These are phyloP conservation scores for Somateria mollissima DNA, from an alignment of 2,797 vertebrate species.

Conservation along the genomic window DNA sequence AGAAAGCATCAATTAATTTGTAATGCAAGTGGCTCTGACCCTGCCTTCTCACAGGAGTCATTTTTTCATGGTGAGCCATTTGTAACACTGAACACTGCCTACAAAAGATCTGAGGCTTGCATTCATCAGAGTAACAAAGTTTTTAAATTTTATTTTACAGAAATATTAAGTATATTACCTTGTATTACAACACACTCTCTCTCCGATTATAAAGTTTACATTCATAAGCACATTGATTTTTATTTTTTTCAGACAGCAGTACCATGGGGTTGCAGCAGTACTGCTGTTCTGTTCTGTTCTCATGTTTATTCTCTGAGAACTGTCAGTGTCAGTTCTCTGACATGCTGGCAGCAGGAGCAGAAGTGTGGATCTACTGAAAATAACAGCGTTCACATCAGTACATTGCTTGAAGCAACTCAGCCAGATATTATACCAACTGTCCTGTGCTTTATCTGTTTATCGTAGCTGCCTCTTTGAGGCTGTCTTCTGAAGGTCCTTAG, in stretches of 20 bases:
- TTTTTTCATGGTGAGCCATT: not conserved
- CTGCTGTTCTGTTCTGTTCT: not conserved
- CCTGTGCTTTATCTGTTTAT: conserved; percentile 28
- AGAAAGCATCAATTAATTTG: not conserved
- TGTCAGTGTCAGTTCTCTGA: not conserved
- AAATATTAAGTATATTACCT: not conserved
- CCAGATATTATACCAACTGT: not conserved
- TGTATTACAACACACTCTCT: not conserved
- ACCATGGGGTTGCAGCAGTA: not conserved
- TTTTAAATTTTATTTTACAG: not conserved
- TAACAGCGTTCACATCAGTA: not conserved
- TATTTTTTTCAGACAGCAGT: not conserved
- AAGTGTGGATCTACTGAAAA: not conserved
- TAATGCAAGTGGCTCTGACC: not conserved
- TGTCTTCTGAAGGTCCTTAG: conserved; percentile 28
- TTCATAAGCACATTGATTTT: not conserved
- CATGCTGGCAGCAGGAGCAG: not conserved
- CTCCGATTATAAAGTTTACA: not conserved
- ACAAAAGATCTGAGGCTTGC: not conserved
- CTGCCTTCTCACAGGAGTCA: not conserved
- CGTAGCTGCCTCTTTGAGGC: conserved; percentile 23
- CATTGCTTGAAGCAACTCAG: conserved; percentile 7
- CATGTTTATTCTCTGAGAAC: not conserved
- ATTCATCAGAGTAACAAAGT: not conserved
- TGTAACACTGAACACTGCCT: not conserved